Evolutionary conservation across 2,888 invertebrate species (phyloP).

Genomic region (Drosophila bunnanda): DNA sequence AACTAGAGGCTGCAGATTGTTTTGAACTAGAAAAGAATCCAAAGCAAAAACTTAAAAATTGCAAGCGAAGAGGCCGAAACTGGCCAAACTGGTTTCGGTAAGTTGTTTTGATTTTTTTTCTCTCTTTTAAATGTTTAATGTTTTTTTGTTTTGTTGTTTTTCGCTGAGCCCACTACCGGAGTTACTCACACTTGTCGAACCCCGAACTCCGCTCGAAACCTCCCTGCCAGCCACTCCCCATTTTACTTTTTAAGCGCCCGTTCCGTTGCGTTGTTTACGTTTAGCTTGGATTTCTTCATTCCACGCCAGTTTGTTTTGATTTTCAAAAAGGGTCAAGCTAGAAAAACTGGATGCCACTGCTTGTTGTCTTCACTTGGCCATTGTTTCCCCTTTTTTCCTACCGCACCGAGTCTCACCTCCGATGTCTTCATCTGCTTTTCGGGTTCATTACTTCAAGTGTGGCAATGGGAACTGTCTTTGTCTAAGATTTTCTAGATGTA

Average conservation of each 20-base stretch:
- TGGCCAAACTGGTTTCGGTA: slow-evolving; percentile 35
- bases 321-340: slow-evolving; percentile 57
- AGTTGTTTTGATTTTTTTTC: slow-evolving; percentile 14
- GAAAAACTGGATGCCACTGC: slow-evolving; percentile 70
- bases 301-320: slow-evolving; percentile 77
- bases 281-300: slow-evolving; percentile 72
- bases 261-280: slow-evolving; percentile 71
- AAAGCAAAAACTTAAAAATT: not conserved
- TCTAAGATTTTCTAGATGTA: not conserved
- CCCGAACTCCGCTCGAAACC: slow-evolving; percentile 9
- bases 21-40: slow-evolving; percentile 1
- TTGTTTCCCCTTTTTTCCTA: slow-evolving; percentile 37
- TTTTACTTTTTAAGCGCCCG: slow-evolving; percentile 9
- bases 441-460: slow-evolving; percentile 1
- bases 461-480: not conserved
- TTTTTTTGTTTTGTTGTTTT: not conserved
- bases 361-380: slow-evolving; percentile 52
- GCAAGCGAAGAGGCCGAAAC: slow-evolving; percentile 24
- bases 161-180: slow-evolving; percentile 58
- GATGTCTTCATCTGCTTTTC: not conserved
- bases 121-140: not conserved
- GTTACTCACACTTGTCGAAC: slow-evolving; percentile 63
- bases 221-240: slow-evolving; percentile 5
- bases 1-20: slow-evolving; percentile 8
- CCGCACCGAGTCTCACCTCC: not conserved